phyloP scores from a whole-genome alignment of 2,113 vertebrate genomes.

The Cynopterus brachyotis region DNA sequence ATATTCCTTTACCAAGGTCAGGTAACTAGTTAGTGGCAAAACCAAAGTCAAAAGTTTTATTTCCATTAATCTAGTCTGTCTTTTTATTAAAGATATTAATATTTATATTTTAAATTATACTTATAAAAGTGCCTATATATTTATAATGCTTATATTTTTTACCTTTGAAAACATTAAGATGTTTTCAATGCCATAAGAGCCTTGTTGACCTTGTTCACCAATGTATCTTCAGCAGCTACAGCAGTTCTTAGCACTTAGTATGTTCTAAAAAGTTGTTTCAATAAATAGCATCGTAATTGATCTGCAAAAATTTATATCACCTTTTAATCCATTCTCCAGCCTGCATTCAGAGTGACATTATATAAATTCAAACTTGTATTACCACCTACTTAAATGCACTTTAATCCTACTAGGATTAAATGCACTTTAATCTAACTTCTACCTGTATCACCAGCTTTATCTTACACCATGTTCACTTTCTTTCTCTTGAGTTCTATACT shows the following conservation, averaged over 20 bases:
- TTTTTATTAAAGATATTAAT: conserved; percentile 4
- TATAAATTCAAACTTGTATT: neutral
- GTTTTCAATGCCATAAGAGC: neutral
- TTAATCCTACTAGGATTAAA: neutral
- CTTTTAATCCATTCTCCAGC: neutral
- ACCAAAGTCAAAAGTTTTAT: neutral
- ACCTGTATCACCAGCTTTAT: neutral
- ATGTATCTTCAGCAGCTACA: neutral
- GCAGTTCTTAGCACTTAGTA: neutral
- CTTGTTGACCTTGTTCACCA: neutral
- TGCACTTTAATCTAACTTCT: neutral
- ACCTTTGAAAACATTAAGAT: neutral
- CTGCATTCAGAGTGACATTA: neutral
- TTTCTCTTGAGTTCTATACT: neutral
- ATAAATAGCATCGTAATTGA: neutral
- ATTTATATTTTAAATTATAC: conserved; percentile 12
- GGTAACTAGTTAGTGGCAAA: neutral
- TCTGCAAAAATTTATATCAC: neutral
- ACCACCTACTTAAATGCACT: neutral
- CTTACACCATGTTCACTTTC: neutral
- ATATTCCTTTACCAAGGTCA: neutral
- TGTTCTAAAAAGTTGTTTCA: neutral
- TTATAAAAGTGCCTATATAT: neutral
- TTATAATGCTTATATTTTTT: neutral
- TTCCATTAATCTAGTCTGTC: neutral